Percentiles rank a stretch among this genome's conserved stretches.
Evolutionary conservation across 2,888 invertebrate species (phyloP).

Genomic region (Mechanitis messenoides): DNA sequence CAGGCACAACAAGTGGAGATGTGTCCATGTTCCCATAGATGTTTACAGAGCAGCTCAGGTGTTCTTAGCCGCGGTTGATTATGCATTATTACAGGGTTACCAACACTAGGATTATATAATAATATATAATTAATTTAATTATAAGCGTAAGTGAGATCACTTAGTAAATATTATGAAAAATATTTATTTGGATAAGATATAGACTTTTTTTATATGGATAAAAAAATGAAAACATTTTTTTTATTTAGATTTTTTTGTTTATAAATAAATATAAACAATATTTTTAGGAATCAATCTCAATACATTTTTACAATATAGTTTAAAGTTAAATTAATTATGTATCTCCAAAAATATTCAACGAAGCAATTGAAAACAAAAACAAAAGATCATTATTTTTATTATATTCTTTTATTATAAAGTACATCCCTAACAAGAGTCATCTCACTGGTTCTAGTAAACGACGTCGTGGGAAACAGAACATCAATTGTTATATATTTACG

Average conservation of each 20-base stretch:
- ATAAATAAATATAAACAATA: background rate
- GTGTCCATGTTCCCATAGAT: conserved; percentile 36
- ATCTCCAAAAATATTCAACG: too few relatives aligned
- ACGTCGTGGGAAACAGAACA: conserved; percentile 45
- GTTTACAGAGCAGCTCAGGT: conserved; percentile 58
- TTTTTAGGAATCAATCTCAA: background rate
- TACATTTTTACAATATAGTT: too few relatives aligned
- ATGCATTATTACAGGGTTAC: conserved; percentile 49
- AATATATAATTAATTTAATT: too few relatives aligned
- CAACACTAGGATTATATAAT: conserved; percentile 8
- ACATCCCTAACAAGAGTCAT: conserved; percentile 53
- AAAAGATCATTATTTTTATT: background rate
- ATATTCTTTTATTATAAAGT: background rate
- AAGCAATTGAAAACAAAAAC: background rate
- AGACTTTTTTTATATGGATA: too few relatives aligned
- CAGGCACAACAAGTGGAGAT: background rate
- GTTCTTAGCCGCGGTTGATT: conserved; percentile 51
- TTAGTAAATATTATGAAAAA: too few relatives aligned
- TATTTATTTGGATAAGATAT: too few relatives aligned
- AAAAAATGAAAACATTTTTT: too few relatives aligned
- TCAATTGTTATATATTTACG: conserved; percentile 1
- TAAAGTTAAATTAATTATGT: too few relatives aligned
- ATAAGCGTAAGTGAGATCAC: background rate
- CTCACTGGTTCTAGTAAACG: conserved; percentile 54
- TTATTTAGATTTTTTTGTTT: too few relatives aligned